Base-by-base conservation (phyloP, 1,140 invertebrate genomes). In the Riptortus pedestris region DNA sequence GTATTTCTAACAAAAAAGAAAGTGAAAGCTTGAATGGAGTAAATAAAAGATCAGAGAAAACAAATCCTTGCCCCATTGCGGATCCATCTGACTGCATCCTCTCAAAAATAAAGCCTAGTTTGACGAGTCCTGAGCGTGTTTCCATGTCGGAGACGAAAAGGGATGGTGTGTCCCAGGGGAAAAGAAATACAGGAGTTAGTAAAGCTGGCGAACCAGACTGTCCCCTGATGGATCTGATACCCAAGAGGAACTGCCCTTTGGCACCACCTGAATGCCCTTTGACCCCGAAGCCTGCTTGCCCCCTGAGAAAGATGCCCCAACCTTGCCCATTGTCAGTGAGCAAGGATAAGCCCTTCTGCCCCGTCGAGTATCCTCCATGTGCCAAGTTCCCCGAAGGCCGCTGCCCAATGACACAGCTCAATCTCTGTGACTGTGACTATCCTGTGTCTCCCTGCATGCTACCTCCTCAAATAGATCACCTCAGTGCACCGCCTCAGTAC, bases 361-460 rank as follows among this genome's bases (percentile, higher is more conserved):
- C 60, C 2, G 45, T 31, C 18, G 2, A 62, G 20, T 47, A 38
- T 24, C 33, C 20, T 27, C 24, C 43, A 28, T 62, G 60, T 29
- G 14, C 22, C 2, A 27, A 47, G 26, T 62, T 62, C 29, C 60
- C 60, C 4, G 12, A 24, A 4, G 60, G 60, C 12, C 1, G 45
- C 2, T 62, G 60, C 24, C 60, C 60, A 29, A 48, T 62, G 60
- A 45, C 22, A 18, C 26, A 51, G n/a, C 14, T 51, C n/a, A 31
- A 31, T 14, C 16, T 29, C 2, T 62, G 60, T 31, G 60, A 62
- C 5, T 62, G 60, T 51, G 43, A 48, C 1, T 62, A 62, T 18
- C 60, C 60, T 29, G 60, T 62, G 2, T 43, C 60, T 28, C 45
- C 60, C n/a, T 62, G 60, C 45, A 28, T 62, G 24, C 14, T 51